Percentiles rank a stretch among this genome's conserved stretches.
These are phyloP conservation scores for Dendrocopos noguchii DNA, from an alignment of 2,113 vertebrate genomes.

Conservation along the genomic window DNA sequence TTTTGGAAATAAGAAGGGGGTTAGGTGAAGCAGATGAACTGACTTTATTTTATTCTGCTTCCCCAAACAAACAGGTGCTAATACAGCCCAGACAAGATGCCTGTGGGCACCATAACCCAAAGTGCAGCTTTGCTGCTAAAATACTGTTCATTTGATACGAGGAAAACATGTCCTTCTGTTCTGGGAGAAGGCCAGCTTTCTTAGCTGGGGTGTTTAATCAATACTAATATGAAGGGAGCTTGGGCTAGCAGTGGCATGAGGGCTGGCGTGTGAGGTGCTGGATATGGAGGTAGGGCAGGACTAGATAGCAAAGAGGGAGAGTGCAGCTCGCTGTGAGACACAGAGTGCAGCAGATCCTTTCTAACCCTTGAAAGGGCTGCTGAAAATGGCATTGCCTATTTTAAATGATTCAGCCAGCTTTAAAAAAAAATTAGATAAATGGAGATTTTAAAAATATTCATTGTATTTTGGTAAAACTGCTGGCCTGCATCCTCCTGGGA, in stretches of 20 bases:
- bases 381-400: not conserved
- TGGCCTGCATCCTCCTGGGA: not conserved
- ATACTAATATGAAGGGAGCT: accelerated
- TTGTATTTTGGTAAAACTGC: not conserved
- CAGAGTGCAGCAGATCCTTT: not conserved
- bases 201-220: not conserved
- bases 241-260: not conserved
- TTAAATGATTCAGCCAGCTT: not conserved
- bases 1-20: not conserved
- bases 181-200: not conserved
- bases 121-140: not conserved
- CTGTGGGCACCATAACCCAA: not conserved
- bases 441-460: not conserved
- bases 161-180: not conserved
- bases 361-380: not conserved
- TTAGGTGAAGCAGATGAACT: not conserved
- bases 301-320: not conserved
- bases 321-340: not conserved
- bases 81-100: too few species aligned
- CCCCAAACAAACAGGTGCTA: not conserved
- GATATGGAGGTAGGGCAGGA: not conserved
- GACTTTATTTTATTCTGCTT: not conserved
- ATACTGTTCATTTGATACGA: accelerated
- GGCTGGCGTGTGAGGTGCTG: not conserved
- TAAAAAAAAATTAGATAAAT: not conserved